These are phyloP conservation scores for Galaxea fascicularis DNA, from an alignment of 92 coral and sea anemone genomes.

Conservation along the genomic window DNA sequence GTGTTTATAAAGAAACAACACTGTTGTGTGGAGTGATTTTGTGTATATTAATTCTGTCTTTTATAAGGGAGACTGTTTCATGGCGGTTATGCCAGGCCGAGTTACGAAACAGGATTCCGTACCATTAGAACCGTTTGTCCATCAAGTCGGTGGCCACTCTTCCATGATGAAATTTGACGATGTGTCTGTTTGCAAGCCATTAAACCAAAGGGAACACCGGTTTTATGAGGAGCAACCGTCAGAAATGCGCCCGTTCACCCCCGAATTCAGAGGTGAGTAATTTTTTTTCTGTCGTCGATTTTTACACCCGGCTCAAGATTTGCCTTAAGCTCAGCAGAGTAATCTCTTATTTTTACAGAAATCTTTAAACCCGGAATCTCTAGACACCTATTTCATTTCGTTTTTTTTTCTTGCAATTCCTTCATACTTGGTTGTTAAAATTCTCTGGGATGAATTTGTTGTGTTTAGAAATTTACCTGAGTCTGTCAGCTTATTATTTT, in stretches of 20 bases:
- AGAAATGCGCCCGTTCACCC: conserved; percentile 91
- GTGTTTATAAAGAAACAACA: conserved; percentile 10
- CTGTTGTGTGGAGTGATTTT: neutral
- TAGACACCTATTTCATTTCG: no score
- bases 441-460: neutral
- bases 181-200: conserved; percentile 94
- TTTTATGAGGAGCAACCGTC: conserved; percentile 91
- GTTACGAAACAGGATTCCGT: conserved; percentile 60
- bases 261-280: conserved; percentile 91
- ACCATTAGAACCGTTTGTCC: conserved; percentile 93
- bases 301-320: no score
- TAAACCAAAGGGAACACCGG: conserved; percentile 88
- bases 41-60: neutral
- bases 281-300: no score
- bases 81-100: conserved; percentile 76
- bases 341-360: no score
- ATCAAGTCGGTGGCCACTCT: conserved; percentile 99
- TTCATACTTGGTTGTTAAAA: neutral
- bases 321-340: neutral
- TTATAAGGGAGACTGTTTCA: conserved; percentile 18
- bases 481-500: neutral
- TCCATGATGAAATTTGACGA: conserved; percentile 95
- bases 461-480: neutral
- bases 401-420: no score
- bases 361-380: no score